A percentile compares a stretch with the other conserved stretches of the same genome.
These are phyloP conservation scores for Trachymyrmex septentrionalis DNA, from an alignment of 1,140 invertebrate genomes.

Conservation along the genomic window DNA sequence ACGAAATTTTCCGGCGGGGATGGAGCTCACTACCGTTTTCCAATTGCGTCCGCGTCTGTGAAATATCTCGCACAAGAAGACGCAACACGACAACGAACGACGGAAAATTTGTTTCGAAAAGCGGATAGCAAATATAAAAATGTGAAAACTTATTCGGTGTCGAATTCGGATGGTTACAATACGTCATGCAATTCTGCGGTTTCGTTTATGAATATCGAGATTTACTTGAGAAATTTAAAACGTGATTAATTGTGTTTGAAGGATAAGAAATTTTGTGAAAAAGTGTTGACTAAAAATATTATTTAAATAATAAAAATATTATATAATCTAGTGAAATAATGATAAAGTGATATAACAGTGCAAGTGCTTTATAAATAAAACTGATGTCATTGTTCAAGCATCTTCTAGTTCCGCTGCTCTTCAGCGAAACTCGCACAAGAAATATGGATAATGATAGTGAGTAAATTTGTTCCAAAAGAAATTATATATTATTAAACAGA, in stretches of 20 bases:
- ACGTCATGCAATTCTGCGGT: not conserved
- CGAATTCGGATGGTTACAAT: not conserved
- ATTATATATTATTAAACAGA: not conserved
- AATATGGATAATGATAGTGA: conserved; percentile 23
- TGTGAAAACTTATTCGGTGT: not conserved
- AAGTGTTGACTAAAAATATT: not conserved
- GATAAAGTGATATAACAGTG: conserved; percentile 27
- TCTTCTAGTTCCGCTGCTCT: not conserved
- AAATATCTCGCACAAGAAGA: not conserved
- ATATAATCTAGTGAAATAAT: conserved; percentile 23
- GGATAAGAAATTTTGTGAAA: not conserved
- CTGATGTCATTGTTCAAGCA: conserved; percentile 44
- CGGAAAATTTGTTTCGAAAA: conserved; percentile 1
- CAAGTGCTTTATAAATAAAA: conserved; percentile 38
- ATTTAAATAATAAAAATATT: conserved; percentile 14
- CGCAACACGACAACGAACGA: conserved; percentile 5
- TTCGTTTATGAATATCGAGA: not conserved
- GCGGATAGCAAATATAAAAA: not conserved
- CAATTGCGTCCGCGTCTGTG: conserved; percentile 12
- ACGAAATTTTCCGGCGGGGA: not conserved
- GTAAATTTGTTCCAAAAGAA: not conserved
- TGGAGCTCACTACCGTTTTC: conserved; percentile 20
- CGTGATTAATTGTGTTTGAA: not conserved
- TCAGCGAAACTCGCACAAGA: not conserved
- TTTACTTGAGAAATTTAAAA: not conserved